Base-by-base conservation (phyloP, 2,113 vertebrate species). In the Parus major region DNA sequence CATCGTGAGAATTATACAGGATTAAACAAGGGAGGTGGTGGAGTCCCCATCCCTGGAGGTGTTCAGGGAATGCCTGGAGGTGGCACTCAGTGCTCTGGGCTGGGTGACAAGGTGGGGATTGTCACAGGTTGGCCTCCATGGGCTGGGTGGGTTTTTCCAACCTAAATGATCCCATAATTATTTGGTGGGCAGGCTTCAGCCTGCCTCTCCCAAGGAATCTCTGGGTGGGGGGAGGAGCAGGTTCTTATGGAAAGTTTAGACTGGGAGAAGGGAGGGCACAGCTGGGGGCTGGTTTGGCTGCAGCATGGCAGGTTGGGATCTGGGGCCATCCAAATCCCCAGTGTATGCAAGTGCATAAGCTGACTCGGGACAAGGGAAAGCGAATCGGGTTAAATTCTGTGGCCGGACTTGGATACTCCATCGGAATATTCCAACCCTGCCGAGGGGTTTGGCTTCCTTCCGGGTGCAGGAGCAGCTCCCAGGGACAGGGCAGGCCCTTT, bases 381-480 rank as follows among this genome's bases (percentile, higher is more conserved):
- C 36, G 35, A 25, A n/a, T 35, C 0, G 4, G 17, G 11, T 9
- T 59, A 14, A 31, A 22, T 27, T 59, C 31, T 42, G 29, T 11
- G 42, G 24, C 42, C 0, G 0, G 19, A 29, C 9, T 27, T 10
- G n/a, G 70, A 9, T 33, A 1, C 11, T n/a, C 2, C 1, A 7
- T 46, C 4, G 2, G 55, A 53, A 13, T n/a, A 27, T 52, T 42
- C 61, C 2, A 0, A 12, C 17, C 1, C 22, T 71, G 33, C 56
- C 0, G 0, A 17, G 39, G 20, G 7, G 22, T 49, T 12, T 57
- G 53, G 46, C 71, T 35, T 27, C 33, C 41, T 65, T 31, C 22
- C 0, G 5, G 63, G 36, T 2, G 7, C 50, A 4, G 4, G 12
- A 76, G 81, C 73, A 78, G 73, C 82, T 31, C 1, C 35, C 7